A percentile compares a stretch with the other conserved stretches of the same genome.
phyloP scores from a whole-genome alignment of 2,113 vertebrate species.

The Sphyrna mokarran region DNA sequence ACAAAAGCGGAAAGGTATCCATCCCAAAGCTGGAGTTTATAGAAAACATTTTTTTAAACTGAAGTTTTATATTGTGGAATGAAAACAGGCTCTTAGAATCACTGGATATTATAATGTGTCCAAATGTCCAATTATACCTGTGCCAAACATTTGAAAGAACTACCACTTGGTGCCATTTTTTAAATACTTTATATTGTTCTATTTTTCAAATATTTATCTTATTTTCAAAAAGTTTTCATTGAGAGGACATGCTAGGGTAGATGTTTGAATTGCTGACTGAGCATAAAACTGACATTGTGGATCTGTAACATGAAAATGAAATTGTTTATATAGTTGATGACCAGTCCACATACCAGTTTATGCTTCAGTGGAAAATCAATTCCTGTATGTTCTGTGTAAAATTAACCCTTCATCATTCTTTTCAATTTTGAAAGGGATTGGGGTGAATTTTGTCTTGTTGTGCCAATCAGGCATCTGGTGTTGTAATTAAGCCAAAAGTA shows the following conservation, averaged over 20 bases:
- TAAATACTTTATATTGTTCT: background rate
- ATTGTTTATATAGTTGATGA: background rate
- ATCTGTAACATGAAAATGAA: background rate
- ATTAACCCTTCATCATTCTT: background rate
- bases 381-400: background rate
- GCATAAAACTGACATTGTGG: background rate
- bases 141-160: background rate
- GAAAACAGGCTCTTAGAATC: background rate
- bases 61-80: background rate
- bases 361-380: background rate
- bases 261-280: background rate
- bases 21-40: background rate
- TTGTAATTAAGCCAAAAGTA: too few species aligned
- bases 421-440: background rate
- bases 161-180: background rate
- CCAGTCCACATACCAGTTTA: background rate
- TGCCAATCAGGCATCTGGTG: background rate
- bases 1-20: background rate
- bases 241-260: background rate
- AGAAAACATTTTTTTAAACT: background rate
- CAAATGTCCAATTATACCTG: background rate
- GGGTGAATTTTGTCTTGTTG: background rate
- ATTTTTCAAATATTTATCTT: background rate
- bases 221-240: background rate
- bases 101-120: background rate